Evolutionary conservation across 2,113 vertebrate species (phyloP).

Genomic region (Aegotheles bennettii): DNA sequence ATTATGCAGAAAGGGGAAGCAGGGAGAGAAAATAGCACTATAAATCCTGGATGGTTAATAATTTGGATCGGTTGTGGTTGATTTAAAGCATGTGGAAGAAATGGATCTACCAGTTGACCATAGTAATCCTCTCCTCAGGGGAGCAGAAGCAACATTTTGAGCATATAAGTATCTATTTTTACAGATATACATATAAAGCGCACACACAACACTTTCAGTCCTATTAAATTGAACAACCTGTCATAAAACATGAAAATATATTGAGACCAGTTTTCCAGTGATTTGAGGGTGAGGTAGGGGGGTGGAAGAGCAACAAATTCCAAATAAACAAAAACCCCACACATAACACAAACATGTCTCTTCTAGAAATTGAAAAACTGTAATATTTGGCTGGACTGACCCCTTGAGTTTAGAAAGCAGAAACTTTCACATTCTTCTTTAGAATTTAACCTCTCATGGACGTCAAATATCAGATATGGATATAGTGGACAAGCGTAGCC

Average conservation of each 20-base stretch:
- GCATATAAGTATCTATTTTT: not conserved
- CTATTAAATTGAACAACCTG: not conserved
- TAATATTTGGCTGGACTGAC: not conserved
- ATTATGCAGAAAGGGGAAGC: not conserved
- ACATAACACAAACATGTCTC: not conserved
- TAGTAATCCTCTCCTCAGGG: not conserved
- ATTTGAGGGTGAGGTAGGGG: not conserved
- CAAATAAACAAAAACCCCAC: not conserved
- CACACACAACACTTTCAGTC: not conserved
- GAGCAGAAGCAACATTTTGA: not conserved
- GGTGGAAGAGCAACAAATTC: not conserved
- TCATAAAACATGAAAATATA: not conserved
- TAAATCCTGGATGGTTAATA: not conserved
- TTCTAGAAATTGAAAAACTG: not conserved
- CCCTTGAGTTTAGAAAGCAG: not conserved
- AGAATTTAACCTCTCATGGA: not conserved
- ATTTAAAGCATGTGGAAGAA: not conserved
- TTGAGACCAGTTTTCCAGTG: not conserved
- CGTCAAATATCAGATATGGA: not conserved
- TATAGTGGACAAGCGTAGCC: rapidly evolving
- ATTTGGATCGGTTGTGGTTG: not conserved
- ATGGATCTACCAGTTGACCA: not conserved
- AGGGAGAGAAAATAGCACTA: not conserved
- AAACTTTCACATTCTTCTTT: not conserved
- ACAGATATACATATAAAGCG: rapidly evolving